Conservation (phyloP, 2,113 vertebrate genomes). For the Apistogramma diplotaenia region DNA sequence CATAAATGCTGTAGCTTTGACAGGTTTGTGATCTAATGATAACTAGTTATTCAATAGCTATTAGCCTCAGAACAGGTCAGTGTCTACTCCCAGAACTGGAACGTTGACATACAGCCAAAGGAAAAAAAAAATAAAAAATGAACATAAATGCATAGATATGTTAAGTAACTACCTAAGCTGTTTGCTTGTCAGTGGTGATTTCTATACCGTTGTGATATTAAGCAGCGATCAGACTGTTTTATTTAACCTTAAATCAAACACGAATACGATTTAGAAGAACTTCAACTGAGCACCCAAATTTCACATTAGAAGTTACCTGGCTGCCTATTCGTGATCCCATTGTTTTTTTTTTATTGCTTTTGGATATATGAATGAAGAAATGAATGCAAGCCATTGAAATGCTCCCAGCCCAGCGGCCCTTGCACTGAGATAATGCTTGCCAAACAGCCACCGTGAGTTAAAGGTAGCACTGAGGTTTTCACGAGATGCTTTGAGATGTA, state of each 20-base stretch:
- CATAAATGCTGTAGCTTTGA: conserved; percentile 52
- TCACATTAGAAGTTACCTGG: conserved; percentile 24
- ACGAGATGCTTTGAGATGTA: conserved; percentile 9
- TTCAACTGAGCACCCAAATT: conserved; percentile 18
- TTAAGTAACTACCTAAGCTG: conserved; percentile 21
- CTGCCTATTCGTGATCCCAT: background rate
- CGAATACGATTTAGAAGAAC: background rate
- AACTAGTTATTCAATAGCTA: conserved; percentile 48
- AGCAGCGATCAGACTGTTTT: conserved; percentile 30
- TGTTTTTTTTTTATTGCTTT: conserved; percentile 37
- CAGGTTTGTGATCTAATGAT: conserved; percentile 71
- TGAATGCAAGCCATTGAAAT: background rate
- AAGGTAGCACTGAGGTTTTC: conserved; percentile 13
- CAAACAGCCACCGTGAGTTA: background rate
- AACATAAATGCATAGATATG: conserved; percentile 50
- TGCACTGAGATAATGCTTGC: background rate
- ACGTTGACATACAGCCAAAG: conserved; percentile 61
- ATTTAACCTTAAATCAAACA: background rate
- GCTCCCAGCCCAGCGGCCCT: background rate
- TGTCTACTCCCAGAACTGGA: conserved; percentile 57
- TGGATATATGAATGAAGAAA: background rate
- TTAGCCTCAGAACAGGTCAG: conserved; percentile 64
- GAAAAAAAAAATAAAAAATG: background rate
- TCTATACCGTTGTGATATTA: conserved; percentile 22
- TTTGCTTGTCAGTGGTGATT: conserved; percentile 46